These are phyloP conservation scores for Junonia oenone DNA, from an alignment of 2,888 invertebrate species.

Conservation along the genomic window DNA sequence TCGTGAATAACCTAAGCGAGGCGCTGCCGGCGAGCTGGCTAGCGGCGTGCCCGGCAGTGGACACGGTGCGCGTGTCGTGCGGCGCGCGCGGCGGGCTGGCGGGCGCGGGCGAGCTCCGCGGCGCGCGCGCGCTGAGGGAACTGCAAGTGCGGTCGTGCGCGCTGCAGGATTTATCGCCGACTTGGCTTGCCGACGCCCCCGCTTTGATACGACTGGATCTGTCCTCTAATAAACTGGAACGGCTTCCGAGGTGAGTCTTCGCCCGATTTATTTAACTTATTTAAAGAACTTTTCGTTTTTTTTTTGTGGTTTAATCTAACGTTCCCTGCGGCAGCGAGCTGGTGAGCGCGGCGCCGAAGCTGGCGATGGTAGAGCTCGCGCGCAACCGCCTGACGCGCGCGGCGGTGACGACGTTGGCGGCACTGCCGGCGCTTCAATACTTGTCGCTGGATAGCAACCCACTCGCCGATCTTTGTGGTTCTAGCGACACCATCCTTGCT, in stretches of 20 bases:
- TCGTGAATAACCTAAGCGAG: background rate
- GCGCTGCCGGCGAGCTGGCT: conserved; percentile 21
- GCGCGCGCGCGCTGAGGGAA: conserved; percentile 15
- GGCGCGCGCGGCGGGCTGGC: background rate
- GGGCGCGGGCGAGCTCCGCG: conserved; percentile 14
- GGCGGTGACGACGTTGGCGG: conserved; percentile 23
- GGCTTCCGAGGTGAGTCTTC: conserved; percentile 22
- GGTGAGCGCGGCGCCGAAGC: conserved; percentile 16
- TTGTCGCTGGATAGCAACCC: conserved; percentile 33
- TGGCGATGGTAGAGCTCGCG: conserved; percentile 24
- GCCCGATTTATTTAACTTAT: background rate
- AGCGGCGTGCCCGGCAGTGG: conserved; percentile 15
- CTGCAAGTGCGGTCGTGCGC: conserved; percentile 17
- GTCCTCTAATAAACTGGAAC: conserved; percentile 20
- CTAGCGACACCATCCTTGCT: background rate
- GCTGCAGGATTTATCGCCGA: conserved; percentile 16
- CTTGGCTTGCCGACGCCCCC: conserved; percentile 23
- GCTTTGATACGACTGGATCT: conserved; percentile 24
- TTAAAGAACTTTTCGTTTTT: background rate
- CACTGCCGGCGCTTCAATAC: conserved; percentile 22
- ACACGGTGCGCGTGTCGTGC: conserved; percentile 1
- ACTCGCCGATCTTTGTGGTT: conserved; percentile 34
- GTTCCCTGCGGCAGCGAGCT: conserved; percentile 17
- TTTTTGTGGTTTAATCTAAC: background rate
- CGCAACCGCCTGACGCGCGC: conserved; percentile 21